phyloP scores from a whole-genome alignment of 2,113 vertebrate species.

The Psettodes erumei region DNA sequence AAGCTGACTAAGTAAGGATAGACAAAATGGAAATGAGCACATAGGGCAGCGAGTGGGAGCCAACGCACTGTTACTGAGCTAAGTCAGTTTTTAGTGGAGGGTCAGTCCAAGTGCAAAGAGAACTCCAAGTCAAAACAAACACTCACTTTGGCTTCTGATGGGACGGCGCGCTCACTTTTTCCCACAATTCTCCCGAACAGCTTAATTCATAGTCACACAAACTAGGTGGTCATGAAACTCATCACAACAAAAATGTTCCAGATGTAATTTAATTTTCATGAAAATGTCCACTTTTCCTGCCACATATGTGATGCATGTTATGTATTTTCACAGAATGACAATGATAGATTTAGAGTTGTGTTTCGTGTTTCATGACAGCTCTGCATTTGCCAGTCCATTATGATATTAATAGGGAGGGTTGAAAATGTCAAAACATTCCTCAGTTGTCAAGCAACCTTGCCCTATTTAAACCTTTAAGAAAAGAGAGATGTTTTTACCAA shows the following conservation, averaged over 20 bases:
- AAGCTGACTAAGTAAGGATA: slow-evolving; percentile 67
- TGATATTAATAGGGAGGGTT: slow-evolving; percentile 54
- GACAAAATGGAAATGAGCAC: slow-evolving; percentile 51
- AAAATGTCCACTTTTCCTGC: slow-evolving; percentile 46
- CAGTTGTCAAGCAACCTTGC: slow-evolving; percentile 61
- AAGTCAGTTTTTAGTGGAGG: slow-evolving; percentile 68
- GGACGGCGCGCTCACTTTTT: slow-evolving; percentile 65
- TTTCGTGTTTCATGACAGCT: slow-evolving; percentile 43
- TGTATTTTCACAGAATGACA: slow-evolving; percentile 45
- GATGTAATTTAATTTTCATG: slow-evolving; percentile 53
- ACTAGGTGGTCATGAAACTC: slow-evolving; percentile 68
- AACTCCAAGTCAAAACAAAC: slow-evolving; percentile 82
- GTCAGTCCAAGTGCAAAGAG: slow-evolving; percentile 79
- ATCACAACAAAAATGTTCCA: slow-evolving; percentile 65
- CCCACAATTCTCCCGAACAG: slow-evolving; percentile 66
- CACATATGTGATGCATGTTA: slow-evolving; percentile 36
- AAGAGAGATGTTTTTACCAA: slow-evolving; percentile 57
- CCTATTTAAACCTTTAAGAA: slow-evolving; percentile 44
- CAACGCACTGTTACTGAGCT: slow-evolving; percentile 68
- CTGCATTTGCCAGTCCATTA: slow-evolving; percentile 27
- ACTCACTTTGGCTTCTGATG: slow-evolving; percentile 75
- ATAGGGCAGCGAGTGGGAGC: slow-evolving; percentile 48
- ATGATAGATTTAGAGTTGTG: slow-evolving; percentile 53
- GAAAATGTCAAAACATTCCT: slow-evolving; percentile 66
- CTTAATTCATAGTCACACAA: slow-evolving; percentile 60